Evolutionary conservation across 2,888 invertebrate genomes (phyloP).

Genomic region (Amiota communis): DNA sequence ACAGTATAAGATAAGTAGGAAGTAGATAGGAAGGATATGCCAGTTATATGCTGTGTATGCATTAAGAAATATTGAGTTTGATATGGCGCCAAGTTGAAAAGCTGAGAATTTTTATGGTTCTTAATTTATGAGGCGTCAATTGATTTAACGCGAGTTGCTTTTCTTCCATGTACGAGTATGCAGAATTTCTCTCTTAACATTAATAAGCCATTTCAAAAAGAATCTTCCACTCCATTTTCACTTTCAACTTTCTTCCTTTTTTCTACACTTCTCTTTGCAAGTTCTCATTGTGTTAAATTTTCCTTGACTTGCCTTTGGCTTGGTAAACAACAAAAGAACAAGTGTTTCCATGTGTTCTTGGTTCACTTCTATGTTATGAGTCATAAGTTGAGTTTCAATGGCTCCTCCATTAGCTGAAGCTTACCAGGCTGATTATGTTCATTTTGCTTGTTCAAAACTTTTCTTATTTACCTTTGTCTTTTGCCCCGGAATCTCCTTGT

Average conservation of each 20-base stretch:
- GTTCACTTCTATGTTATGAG: too few relatives aligned
- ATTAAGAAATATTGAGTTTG: too few relatives aligned
- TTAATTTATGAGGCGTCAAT: constrained; percentile 8
- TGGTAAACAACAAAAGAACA: neutral
- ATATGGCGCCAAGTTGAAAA: neutral
- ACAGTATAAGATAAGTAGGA: neutral
- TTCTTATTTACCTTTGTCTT: constrained; percentile 24
- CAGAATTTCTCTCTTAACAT: constrained; percentile 7
- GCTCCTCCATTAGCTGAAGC: too few relatives aligned
- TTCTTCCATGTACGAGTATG: neutral
- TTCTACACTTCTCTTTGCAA: neutral
- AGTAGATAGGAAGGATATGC: neutral
- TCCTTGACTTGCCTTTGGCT: neutral
- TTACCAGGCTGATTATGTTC: neutral
- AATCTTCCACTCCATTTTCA: too few relatives aligned
- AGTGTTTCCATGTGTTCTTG: neutral
- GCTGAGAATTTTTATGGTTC: constrained; percentile 3
- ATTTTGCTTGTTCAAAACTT: constrained; percentile 1
- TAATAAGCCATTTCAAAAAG: constrained; percentile 3
- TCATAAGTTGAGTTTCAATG: too few relatives aligned
- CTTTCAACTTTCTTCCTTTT: neutral
- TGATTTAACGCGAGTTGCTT: constrained; percentile 3
- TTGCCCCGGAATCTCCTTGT: neutral
- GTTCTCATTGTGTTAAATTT: too few relatives aligned
- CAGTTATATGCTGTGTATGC: neutral